Base-by-base conservation (phyloP, 2,797 vertebrate genomes). In the Squalus acanthias region DNA sequence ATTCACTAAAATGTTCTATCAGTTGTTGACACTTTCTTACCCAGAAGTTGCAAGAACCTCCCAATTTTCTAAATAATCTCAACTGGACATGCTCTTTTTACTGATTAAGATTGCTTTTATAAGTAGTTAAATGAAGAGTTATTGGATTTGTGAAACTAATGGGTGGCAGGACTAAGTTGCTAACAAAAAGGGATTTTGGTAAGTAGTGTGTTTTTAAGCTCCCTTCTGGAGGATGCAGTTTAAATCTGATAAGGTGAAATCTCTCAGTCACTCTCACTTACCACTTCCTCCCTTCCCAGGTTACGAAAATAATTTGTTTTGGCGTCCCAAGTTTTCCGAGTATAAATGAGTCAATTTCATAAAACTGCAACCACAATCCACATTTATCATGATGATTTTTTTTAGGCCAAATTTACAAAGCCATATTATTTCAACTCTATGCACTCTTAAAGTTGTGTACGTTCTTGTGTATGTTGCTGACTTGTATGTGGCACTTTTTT, bases 401-500 rank as follows among this genome's bases (percentile, higher is more conserved):
- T 95, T 76, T 13, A 74, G 29, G 29, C 24, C 46, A 76, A n/a
- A 29, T 76, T 95, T 74, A 17, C 46, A 20, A 95, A 95, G 65
- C 1, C 12, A n/a, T 24, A 5, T n/a, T 74, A 53, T 95, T 74
- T 95, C 70, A 95, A 46, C 46, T 50, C 46, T 95, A 10, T 53
- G 46, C 50, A 53, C 10, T 74, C 70, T 50, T 53, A 53, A 95
- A 17, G 4, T 70, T 97, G 17, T 97, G 63, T 97, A 97, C 6
- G 26, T 97, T 96, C 67, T 22, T 88, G 53, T 85, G 26, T 8
- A 85, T 63, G 33, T 70, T 88, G 53, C 29, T 96, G 69, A 63
- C 69, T 89, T 97, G 60, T 57, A 76, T 33, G 9, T 95, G 88
- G 85, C 96, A 9, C 72, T 96, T 96, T 97, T 96, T 96, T 96